These are phyloP conservation scores for Pogonophryne albipinna DNA, from an alignment of 2,797 vertebrate genomes.

Conservation along the genomic window DNA sequence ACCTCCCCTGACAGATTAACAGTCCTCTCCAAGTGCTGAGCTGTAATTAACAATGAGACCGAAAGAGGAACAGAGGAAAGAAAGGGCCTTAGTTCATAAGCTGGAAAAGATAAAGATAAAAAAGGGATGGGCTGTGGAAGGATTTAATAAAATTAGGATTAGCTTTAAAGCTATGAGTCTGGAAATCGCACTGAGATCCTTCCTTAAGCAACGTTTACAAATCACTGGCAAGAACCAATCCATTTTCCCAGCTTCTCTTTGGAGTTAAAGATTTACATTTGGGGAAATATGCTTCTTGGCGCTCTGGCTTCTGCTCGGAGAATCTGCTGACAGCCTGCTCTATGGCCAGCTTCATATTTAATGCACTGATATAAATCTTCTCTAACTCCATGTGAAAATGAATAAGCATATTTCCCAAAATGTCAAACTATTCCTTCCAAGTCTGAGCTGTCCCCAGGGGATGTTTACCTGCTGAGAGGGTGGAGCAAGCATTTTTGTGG, in stretches of 20 bases:
- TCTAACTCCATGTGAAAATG: neutral
- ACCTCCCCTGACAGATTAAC: slow-evolving; percentile 87
- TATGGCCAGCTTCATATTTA: neutral
- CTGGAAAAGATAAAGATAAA: slow-evolving; percentile 58
- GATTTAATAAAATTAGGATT: slow-evolving; percentile 59
- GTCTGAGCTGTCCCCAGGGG: neutral
- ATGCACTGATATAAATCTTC: neutral
- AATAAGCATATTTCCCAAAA: neutral
- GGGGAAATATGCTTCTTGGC: neutral
- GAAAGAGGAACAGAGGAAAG: slow-evolving; percentile 61
- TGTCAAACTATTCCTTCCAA: neutral
- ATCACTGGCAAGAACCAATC: neutral
- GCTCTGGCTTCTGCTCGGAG: too few relatives aligned
- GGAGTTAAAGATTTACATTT: slow-evolving; percentile 12
- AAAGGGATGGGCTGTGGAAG: slow-evolving; percentile 49
- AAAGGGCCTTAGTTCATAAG: slow-evolving; percentile 51
- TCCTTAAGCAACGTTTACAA: slow-evolving; percentile 23
- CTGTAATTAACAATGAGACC: slow-evolving; percentile 87
- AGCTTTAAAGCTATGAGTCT: slow-evolving; percentile 41
- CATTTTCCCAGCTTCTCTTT: neutral
- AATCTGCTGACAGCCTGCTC: neutral
- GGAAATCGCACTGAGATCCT: slow-evolving; percentile 8
- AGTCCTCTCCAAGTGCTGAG: slow-evolving; percentile 77
- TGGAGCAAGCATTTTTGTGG: slow-evolving; percentile 58
- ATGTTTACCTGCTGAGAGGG: slow-evolving; percentile 62